These are phyloP conservation scores for Drosophila anomalipes DNA, from an alignment of 2,888 invertebrate species.

Conservation along the genomic window DNA sequence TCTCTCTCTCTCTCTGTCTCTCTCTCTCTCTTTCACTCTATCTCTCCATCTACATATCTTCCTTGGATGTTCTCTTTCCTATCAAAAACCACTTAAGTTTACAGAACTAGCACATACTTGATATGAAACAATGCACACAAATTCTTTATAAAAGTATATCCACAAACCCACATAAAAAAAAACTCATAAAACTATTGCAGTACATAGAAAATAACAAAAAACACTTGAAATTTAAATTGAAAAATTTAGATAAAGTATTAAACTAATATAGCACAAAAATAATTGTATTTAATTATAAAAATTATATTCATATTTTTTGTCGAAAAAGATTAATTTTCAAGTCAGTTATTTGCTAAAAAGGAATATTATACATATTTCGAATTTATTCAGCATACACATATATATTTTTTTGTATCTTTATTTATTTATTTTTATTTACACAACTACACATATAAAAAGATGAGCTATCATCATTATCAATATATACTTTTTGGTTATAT, in stretches of 20 bases:
- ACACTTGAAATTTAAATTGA: background rate
- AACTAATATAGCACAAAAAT: background rate
- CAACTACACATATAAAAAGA: background rate
- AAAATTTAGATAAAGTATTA: background rate
- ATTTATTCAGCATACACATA: too few relatives aligned
- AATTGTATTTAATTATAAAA: background rate
- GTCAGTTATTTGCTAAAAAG: background rate
- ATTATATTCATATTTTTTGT: background rate
- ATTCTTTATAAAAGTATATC: background rate
- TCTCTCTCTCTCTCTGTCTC: background rate
- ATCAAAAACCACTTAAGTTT: background rate
- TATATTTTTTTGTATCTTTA: background rate
- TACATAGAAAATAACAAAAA: too few relatives aligned
- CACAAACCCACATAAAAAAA: background rate
- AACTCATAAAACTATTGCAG: background rate
- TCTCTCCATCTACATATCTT: background rate
- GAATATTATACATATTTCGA: background rate
- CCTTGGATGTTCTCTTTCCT: conserved; percentile 13
- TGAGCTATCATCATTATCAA: background rate
- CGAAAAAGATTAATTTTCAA: background rate
- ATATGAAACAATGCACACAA: background rate
- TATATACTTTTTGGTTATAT: background rate
- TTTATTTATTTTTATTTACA: background rate
- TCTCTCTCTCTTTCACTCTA: background rate
- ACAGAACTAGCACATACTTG: conserved; percentile 1